phyloP scores from a whole-genome alignment of 2,888 invertebrate genomes.

The Proisotoma minuta region DNA sequence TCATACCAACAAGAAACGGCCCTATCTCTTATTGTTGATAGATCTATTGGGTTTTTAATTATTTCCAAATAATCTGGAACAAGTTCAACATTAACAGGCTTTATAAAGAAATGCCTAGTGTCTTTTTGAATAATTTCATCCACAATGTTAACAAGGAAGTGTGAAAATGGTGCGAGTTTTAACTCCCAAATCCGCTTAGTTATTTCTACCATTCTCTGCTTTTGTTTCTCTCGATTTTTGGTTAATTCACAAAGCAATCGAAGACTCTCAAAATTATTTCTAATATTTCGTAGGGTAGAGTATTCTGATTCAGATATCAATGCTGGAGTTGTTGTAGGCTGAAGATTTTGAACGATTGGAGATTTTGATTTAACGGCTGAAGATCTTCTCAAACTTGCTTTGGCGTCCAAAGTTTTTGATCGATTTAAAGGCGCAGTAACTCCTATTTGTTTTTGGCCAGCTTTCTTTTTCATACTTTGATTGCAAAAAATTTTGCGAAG shows the following conservation, averaged over 20 bases:
- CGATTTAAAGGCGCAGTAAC: no score
- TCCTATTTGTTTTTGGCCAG: no score
- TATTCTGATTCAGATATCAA: no score
- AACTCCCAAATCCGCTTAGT: constrained; percentile 70
- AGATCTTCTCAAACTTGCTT: no score
- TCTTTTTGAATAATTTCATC: constrained; percentile 74
- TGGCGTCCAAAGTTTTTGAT: no score
- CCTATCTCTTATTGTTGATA: constrained; percentile 73
- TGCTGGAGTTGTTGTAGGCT: no score
- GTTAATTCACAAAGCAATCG: constrained; percentile 88
- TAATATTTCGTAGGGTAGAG: no score
- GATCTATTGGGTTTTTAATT: constrained; percentile 81
- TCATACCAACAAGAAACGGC: constrained; percentile 52
- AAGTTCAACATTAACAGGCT: constrained; percentile 83
- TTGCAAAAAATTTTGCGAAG: no score
- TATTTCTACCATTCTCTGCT: constrained; percentile 77
- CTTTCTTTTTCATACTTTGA: no score
- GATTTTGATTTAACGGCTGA: no score
- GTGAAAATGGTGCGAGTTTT: constrained; percentile 74
- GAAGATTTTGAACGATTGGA: no score
- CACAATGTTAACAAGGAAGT: constrained; percentile 70
- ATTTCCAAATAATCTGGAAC: constrained; percentile 83
- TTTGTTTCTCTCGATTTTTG: constrained; percentile 89
- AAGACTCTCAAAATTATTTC: no score
- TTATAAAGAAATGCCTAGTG: constrained; percentile 79